Conservation (phyloP, 2,888 invertebrate genomes). For the Rhopalosiphum nymphaeae region DNA sequence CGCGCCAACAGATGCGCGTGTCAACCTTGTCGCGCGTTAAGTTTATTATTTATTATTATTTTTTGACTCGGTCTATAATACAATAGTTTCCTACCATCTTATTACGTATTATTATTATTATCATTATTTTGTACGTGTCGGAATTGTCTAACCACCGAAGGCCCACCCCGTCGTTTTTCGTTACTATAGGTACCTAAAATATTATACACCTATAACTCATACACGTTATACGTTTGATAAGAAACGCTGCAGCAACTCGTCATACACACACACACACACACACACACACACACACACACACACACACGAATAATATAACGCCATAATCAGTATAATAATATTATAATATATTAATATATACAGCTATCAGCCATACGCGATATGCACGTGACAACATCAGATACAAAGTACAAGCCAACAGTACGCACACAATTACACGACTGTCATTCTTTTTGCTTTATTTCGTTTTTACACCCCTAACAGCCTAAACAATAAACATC, state of each 20-base stretch:
- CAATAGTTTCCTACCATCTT: neutral
- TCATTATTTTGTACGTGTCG: constrained; percentile 10
- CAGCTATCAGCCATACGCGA: neutral
- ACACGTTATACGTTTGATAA: neutral
- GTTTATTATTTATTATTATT: constrained; percentile 26
- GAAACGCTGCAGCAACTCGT: neutral
- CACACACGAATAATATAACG: neutral
- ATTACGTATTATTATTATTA: neutral
- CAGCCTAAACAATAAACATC: neutral
- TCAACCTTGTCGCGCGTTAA: constrained; percentile 12
- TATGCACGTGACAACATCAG: neutral
- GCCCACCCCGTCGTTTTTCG: constrained; percentile 29
- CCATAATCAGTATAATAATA: neutral
- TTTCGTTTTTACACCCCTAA: neutral
- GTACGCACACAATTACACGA: too few species aligned
- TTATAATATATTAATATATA: neutral
- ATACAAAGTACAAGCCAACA: too few species aligned
- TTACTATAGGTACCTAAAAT: neutral
- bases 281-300: too few species aligned
- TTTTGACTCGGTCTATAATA: neutral
- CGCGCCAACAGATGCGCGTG: constrained; percentile 21
- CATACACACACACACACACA: too few species aligned
- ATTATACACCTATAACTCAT: neutral
- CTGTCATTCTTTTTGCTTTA: neutral
- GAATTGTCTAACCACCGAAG: constrained; percentile 2